These are phyloP conservation scores for Carassius auratus DNA, from an alignment of 2,113 vertebrate genomes.

Conservation along the genomic window DNA sequence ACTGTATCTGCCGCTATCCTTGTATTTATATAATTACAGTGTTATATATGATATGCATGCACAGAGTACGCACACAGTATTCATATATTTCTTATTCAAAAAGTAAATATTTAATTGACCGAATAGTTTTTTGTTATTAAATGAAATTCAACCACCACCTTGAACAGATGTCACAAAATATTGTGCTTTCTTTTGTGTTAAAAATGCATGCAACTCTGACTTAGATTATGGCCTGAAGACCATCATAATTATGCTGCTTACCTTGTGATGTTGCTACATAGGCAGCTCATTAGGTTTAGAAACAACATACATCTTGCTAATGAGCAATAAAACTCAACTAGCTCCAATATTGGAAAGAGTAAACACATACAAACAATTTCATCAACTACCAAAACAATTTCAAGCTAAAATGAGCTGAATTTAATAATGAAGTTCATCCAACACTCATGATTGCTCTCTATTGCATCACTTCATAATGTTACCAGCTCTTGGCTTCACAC, in stretches of 20 bases:
- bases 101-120: neutral
- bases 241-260: neutral
- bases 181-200: neutral
- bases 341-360: neutral
- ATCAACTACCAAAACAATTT: neutral
- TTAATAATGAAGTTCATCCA: slow-evolving; percentile 1
- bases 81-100: neutral
- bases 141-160: neutral
- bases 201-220: neutral
- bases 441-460: neutral
- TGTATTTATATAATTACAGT: neutral
- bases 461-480: slow-evolving; percentile 15
- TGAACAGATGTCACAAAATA: neutral
- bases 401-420: neutral
- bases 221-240: neutral
- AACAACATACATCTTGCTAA: neutral
- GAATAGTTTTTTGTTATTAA: neutral
- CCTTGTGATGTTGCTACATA: neutral
- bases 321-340: neutral
- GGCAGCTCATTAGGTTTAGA: neutral
- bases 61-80: neutral
- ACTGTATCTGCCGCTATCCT: neutral
- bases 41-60: neutral
- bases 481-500: neutral
- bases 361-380: neutral